These are phyloP conservation scores for Parotocinclus haroldoi DNA, from an alignment of 2,797 vertebrate genomes.

Conservation along the genomic window DNA sequence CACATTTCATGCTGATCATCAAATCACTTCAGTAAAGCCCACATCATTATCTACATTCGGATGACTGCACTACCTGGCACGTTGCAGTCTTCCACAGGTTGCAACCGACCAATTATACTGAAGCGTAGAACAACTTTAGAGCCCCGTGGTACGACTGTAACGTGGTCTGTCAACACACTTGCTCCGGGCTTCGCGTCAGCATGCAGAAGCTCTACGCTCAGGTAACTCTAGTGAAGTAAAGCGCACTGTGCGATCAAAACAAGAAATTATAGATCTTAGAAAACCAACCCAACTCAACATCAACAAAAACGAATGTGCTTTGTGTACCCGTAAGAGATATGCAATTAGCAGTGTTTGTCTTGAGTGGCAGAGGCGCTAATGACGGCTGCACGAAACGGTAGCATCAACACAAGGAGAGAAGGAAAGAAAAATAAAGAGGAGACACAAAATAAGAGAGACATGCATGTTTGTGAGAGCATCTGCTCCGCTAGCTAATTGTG, in stretches of 20 bases:
- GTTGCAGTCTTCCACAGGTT: not conserved
- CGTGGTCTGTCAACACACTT: not conserved
- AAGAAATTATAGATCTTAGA: slow-evolving; percentile 17
- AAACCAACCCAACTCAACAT: too few species aligned
- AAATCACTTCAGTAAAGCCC: not conserved
- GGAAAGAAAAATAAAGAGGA: slow-evolving; percentile 31
- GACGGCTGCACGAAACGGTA: slow-evolving; percentile 58
- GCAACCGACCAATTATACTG: not conserved
- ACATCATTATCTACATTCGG: not conserved
- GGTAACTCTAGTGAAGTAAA: slow-evolving; percentile 27
- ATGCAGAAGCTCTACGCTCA: not conserved
- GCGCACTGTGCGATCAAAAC: slow-evolving; percentile 36
- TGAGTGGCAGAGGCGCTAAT: slow-evolving; percentile 59
- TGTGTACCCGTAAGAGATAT: slow-evolving; percentile 58
- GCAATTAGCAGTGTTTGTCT: slow-evolving; percentile 66
- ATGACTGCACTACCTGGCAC: too few species aligned
- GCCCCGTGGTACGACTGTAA: not conserved
- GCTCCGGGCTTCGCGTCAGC: not conserved
- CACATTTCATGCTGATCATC: not conserved
- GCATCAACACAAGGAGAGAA: slow-evolving; percentile 38
- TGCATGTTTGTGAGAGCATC: slow-evolving; percentile 41
- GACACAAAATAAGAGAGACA: slow-evolving; percentile 24
- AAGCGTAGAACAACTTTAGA: not conserved
- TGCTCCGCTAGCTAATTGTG: slow-evolving; percentile 69
- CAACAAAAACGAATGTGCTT: slow-evolving; percentile 62